These are phyloP conservation scores for Hylomyscus alleni DNA, from an alignment of 2,797 vertebrate genomes.

Conservation along the genomic window DNA sequence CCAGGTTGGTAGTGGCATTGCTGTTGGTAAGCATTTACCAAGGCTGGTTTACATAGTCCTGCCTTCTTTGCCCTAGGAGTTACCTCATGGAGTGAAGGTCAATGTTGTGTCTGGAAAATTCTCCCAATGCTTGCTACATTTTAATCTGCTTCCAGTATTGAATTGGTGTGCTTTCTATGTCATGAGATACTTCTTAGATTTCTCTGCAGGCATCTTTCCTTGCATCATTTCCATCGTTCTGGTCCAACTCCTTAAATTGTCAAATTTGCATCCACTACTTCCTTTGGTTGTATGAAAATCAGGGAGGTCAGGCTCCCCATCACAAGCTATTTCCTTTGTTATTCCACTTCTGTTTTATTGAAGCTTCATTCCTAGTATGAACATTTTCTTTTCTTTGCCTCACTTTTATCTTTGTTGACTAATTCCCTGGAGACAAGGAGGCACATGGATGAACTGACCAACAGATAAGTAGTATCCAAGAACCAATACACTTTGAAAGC, in stretches of 20 bases:
- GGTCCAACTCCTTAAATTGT: background rate
- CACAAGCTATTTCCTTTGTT: slow-evolving; percentile 14
- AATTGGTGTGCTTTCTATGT: background rate
- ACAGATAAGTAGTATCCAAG: background rate
- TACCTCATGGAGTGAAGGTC: background rate
- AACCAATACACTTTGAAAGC: background rate
- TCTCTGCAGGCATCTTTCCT: background rate
- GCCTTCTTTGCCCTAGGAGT: background rate
- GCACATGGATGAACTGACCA: background rate
- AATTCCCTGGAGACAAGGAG: slow-evolving; percentile 22
- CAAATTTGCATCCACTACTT: background rate
- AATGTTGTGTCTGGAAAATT: background rate
- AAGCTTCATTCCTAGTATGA: background rate
- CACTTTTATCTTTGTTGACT: slow-evolving; percentile 25
- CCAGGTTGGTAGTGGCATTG: background rate
- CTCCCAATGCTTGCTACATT: background rate
- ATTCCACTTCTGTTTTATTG: background rate
- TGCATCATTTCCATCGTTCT: background rate
- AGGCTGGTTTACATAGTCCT: background rate
- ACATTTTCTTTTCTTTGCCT: slow-evolving; percentile 29
- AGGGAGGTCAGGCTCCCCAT: background rate
- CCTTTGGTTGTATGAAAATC: background rate
- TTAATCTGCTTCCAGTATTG: background rate
- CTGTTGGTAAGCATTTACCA: background rate
- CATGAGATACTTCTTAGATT: slow-evolving; percentile 4